A percentile compares a stretch with the other conserved stretches of the same genome.
phyloP scores from a whole-genome alignment of 2,888 invertebrate species.

The Thecophora atra region DNA sequence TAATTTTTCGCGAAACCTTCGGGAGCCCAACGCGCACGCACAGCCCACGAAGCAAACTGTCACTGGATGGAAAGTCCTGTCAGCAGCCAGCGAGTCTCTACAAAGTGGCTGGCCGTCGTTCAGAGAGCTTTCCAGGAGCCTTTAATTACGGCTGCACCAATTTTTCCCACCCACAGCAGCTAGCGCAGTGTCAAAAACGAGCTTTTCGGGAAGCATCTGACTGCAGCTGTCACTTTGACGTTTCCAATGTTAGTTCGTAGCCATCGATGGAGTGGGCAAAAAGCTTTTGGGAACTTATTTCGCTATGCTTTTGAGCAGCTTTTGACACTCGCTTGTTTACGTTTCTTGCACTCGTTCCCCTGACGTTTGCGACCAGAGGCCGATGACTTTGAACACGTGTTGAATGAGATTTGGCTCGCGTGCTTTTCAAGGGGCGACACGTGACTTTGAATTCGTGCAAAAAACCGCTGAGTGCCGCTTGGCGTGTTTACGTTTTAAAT shows the following conservation, averaged over 20 bases:
- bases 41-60: neutral
- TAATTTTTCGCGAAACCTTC: neutral
- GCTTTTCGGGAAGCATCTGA: neutral
- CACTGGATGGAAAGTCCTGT: conserved; percentile 21
- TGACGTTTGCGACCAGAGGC: neutral
- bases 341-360: neutral
- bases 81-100: conserved; percentile 20
- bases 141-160: neutral
- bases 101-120: conserved; percentile 22
- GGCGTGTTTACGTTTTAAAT: conserved; percentile 49
- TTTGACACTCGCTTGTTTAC: conserved; percentile 8
- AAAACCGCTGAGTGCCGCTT: conserved; percentile 48
- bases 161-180: neutral
- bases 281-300: conserved; percentile 16
- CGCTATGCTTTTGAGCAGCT: neutral
- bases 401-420: conserved; percentile 1
- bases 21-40: neutral
- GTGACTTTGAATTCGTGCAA: conserved; percentile 42
- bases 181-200: neutral
- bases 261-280: neutral
- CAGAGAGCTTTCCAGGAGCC: conserved; percentile 36
- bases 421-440: conserved; percentile 36
- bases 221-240: neutral
- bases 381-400: neutral
- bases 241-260: neutral